A percentile compares a stretch with the other conserved stretches of the same genome.
Evolutionary conservation across 1,140 invertebrate genomes (phyloP).

Genomic region (Geopemphigus sp.): DNA sequence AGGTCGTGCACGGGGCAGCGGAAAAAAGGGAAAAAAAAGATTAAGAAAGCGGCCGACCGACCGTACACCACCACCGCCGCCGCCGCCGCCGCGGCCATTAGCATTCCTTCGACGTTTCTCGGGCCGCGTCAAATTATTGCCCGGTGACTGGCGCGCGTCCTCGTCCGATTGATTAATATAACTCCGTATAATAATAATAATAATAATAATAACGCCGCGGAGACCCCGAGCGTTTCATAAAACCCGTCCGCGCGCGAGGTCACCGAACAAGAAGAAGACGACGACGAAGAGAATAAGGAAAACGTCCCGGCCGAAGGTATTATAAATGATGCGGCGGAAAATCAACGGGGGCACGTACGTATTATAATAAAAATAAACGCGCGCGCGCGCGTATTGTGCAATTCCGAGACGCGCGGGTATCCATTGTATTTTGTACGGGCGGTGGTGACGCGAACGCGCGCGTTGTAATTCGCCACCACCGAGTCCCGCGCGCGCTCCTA

Average conservation of each 20-base stretch:
- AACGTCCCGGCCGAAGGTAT: slow-evolving; percentile 27
- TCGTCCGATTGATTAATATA: slow-evolving; percentile 24
- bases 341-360: slow-evolving; percentile 33
- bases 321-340: slow-evolving; percentile 34
- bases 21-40: background rate
- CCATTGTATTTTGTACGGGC: slow-evolving; percentile 11
- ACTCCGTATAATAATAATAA: no score
- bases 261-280: no score
- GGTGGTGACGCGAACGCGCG: background rate
- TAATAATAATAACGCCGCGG: no score
- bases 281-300: slow-evolving; percentile 22
- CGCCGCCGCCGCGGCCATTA: no score
- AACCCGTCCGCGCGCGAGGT: no score
- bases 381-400: slow-evolving; percentile 23
- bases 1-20: background rate
- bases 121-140: slow-evolving; percentile 20
- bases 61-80: no score
- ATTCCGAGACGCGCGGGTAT: slow-evolving; percentile 7
- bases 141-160: slow-evolving; percentile 7
- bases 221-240: no score
- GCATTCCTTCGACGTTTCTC: no score
- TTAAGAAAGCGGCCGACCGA: background rate
- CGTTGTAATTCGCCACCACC: no score
- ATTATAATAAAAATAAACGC: no score
- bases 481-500: no score